A percentile compares a stretch with the other conserved stretches of the same genome.
phyloP scores from a whole-genome alignment of 1,140 invertebrate species.

The Calephelis virginiensis region DNA sequence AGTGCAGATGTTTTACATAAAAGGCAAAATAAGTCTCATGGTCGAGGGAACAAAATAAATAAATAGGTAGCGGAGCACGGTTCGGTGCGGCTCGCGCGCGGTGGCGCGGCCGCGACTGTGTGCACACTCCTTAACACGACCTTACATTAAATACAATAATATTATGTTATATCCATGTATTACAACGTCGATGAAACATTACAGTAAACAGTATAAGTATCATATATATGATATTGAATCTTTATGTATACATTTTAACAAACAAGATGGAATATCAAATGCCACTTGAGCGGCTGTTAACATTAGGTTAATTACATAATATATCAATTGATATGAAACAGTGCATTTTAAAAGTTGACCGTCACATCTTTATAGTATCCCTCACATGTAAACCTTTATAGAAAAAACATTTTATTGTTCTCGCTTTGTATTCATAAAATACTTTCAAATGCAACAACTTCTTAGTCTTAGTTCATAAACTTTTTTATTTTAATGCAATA shows the following conservation, averaged over 20 bases:
- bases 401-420: conserved; percentile 77
- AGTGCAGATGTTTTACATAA: conserved; percentile 36
- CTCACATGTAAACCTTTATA: conserved; percentile 75
- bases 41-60: conserved; percentile 39
- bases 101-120: conserved; percentile 27
- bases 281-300: conserved; percentile 48
- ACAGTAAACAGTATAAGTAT: conserved; percentile 52
- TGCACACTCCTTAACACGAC: conserved; percentile 30
- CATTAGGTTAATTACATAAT: conserved; percentile 52
- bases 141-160: conserved; percentile 41
- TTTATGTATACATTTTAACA: conserved; percentile 68
- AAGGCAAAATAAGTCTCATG: conserved; percentile 30
- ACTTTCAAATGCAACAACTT: conserved; percentile 78
- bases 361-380: conserved; percentile 58
- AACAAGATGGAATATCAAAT: conserved; percentile 71
- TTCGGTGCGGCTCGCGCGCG: conserved; percentile 23
- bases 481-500: conserved; percentile 75
- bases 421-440: conserved; percentile 76
- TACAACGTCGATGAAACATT: conserved; percentile 46
- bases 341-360: conserved; percentile 56
- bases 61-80: conserved; percentile 36
- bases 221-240: conserved; percentile 51
- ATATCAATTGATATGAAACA: conserved; percentile 62
- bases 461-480: conserved; percentile 75
- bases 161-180: conserved; percentile 32